Conservation (phyloP, 2,888 invertebrate species). For the Drosophila bunnanda region DNA sequence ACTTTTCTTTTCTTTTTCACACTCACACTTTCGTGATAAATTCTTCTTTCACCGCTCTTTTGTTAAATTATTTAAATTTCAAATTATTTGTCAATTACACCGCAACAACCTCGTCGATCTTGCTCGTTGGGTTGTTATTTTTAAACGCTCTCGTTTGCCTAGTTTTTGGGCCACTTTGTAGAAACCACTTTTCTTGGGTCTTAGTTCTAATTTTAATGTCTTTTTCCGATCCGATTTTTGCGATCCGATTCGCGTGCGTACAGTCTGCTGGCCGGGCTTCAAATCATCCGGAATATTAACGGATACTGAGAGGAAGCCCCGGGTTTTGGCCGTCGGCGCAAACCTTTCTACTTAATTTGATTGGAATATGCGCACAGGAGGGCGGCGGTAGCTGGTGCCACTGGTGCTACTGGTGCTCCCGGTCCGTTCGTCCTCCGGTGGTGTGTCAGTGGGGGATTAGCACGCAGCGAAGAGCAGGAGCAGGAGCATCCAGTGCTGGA, state of each 20-base stretch:
- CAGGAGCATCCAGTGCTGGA: constrained; percentile 6
- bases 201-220: neutral
- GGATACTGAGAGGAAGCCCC: constrained; percentile 23
- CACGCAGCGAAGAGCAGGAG: constrained; percentile 13
- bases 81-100: constrained; percentile 12
- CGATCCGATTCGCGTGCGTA: constrained; percentile 6
- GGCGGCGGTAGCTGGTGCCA: constrained; percentile 23
- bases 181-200: neutral
- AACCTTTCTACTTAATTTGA: constrained; percentile 80
- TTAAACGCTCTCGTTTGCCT: constrained; percentile 9
- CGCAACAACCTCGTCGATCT: constrained; percentile 9
- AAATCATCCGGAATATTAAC: constrained; percentile 23
- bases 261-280: constrained; percentile 15
- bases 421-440: constrained; percentile 33
- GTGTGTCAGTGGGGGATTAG: constrained; percentile 67
- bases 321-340: constrained; percentile 28
- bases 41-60: neutral
- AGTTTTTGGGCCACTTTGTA: neutral
- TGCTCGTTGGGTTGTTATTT: constrained; percentile 21
- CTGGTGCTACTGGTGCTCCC: constrained; percentile 17
- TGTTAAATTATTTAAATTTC: neutral
- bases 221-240: constrained; percentile 4
- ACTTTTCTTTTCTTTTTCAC: neutral
- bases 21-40: neutral
- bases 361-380: constrained; percentile 70